Conservation (phyloP, 30 jellyfish, hydroid and myxozoan genomes). For the Aurelia aurita region DNA sequence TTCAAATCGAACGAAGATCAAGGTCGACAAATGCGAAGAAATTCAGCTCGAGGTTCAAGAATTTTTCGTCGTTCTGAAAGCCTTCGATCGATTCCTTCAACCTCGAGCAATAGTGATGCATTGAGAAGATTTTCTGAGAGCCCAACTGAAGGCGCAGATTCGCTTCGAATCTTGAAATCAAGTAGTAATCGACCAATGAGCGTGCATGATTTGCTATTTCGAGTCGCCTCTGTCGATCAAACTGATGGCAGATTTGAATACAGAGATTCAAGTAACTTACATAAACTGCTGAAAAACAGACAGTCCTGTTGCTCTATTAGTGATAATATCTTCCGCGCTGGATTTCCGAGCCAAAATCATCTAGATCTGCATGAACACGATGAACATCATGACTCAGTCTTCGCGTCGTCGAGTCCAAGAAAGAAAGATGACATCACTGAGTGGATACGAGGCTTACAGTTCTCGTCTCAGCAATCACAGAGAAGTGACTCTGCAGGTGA, state of each 20-base stretch:
- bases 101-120: constrained; percentile 1
- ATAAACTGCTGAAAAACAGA: constrained; percentile 49
- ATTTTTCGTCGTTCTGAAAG: constrained; percentile 64
- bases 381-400: constrained; percentile 10
- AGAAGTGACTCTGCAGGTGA: neutral
- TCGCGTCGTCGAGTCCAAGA: constrained; percentile 69
- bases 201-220: constrained; percentile 51
- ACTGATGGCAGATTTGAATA: constrained; percentile 6
- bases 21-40: neutral
- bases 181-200: constrained; percentile 70
- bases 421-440: constrained; percentile 71
- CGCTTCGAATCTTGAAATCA: constrained; percentile 27
- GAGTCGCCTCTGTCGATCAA: constrained; percentile 40
- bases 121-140: constrained; percentile 1
- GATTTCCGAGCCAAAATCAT: neutral
- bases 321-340: neutral
- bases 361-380: constrained; percentile 15
- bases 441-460: constrained; percentile 75
- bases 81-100: constrained; percentile 64
- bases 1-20: neutral
- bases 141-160: constrained; percentile 12
- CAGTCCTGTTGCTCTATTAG: constrained; percentile 42
- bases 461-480: constrained; percentile 9
- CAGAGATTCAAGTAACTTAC: constrained; percentile 17
- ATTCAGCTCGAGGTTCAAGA: constrained; percentile 26